Evolutionary conservation across 2,888 invertebrate genomes (phyloP).

Genomic region (Papilio elwesi): DNA sequence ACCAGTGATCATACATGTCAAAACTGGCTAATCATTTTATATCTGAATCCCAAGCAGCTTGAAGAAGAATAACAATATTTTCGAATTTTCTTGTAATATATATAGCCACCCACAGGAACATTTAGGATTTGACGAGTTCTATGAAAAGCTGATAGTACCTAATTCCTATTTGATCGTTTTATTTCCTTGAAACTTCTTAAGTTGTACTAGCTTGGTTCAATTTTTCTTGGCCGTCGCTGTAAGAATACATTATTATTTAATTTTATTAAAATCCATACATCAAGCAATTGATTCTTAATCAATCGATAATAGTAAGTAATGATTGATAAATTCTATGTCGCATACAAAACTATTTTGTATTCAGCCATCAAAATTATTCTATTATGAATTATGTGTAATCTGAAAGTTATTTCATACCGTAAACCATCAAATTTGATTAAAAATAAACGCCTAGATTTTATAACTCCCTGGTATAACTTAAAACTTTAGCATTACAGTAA

Average conservation of each 20-base stretch:
- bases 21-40: too few relatives aligned
- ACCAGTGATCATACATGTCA: too few relatives aligned
- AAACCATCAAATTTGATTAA: constrained; percentile 48
- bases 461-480: constrained; percentile 64
- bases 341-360: neutral
- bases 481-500: constrained; percentile 67
- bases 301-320: neutral
- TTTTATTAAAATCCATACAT: neutral
- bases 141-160: neutral
- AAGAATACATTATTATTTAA: constrained; percentile 6
- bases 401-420: neutral
- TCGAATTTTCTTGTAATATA: too few relatives aligned
- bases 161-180: constrained; percentile 1
- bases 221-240: neutral
- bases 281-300: neutral
- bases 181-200: too few relatives aligned
- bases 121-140: too few relatives aligned
- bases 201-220: neutral
- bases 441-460: constrained; percentile 69
- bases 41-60: too few relatives aligned
- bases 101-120: too few relatives aligned
- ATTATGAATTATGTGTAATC: neutral
- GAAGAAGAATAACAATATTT: too few relatives aligned
- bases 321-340: neutral
- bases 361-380: neutral